phyloP scores from a whole-genome alignment of 2,113 vertebrate genomes.

The Amblyopsis rosae region DNA sequence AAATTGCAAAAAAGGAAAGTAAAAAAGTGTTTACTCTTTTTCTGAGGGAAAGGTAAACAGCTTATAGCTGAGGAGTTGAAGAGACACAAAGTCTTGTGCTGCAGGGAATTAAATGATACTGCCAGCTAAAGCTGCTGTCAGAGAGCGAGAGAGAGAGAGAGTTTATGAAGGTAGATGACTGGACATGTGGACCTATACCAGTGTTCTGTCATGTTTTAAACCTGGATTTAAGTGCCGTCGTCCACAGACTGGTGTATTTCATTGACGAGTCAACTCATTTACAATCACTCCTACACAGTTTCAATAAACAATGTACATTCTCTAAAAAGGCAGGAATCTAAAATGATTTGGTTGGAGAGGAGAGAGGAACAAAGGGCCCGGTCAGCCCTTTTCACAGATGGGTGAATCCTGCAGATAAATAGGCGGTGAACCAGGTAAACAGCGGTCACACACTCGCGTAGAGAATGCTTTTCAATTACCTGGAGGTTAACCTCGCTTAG shows the following conservation, averaged over 20 bases:
- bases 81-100: background rate
- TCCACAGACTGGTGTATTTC: slow-evolving; percentile 24
- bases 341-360: background rate
- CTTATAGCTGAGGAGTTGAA: background rate
- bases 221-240: no score
- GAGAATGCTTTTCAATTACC: slow-evolving; percentile 69
- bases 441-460: slow-evolving; percentile 55
- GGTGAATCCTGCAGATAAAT: slow-evolving; percentile 69
- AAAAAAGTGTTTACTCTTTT: background rate
- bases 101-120: background rate
- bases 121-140: background rate
- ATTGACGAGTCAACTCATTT: slow-evolving; percentile 40
- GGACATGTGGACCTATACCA: background rate
- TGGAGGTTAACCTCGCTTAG: slow-evolving; percentile 61
- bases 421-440: slow-evolving; percentile 71
- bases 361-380: slow-evolving; percentile 43
- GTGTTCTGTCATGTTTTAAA: no score
- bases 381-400: slow-evolving; percentile 63
- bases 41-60: background rate
- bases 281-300: slow-evolving; percentile 31
- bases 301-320: slow-evolving; percentile 49
- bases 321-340: slow-evolving; percentile 22
- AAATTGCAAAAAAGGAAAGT: background rate
- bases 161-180: background rate
- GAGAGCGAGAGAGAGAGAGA: background rate